These are phyloP conservation scores for Siniperca knerii DNA, from an alignment of 2,113 vertebrate species.

Conservation along the genomic window DNA sequence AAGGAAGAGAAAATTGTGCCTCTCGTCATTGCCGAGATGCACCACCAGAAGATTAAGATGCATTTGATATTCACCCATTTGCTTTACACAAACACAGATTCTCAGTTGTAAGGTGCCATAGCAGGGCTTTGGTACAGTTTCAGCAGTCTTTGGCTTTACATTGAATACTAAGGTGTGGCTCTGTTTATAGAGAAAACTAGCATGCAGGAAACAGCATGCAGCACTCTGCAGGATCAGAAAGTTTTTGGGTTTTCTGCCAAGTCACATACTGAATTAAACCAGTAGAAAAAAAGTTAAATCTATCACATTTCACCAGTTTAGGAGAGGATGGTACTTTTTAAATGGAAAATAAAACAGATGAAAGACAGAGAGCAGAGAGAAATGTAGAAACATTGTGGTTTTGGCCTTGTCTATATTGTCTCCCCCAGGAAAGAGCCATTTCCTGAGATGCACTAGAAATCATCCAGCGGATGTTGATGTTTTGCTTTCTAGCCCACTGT, in stretches of 20 bases:
- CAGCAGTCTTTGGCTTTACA: conserved; percentile 21
- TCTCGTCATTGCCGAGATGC: not conserved
- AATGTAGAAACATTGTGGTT: conserved; percentile 31
- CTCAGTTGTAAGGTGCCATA: not conserved
- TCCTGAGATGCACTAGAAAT: conserved; percentile 66
- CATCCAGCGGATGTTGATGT: conserved; percentile 74
- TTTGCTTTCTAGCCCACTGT: conserved; percentile 60
- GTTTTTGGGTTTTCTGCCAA: conserved; percentile 11
- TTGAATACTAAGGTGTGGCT: conserved; percentile 38
- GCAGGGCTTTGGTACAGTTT: not conserved
- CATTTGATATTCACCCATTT: not conserved
- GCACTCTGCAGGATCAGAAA: conserved; percentile 22
- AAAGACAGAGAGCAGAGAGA: not conserved
- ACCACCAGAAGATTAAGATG: not conserved
- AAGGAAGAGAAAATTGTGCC: not conserved
- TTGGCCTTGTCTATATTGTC: conserved; percentile 14
- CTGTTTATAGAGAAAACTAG: conserved; percentile 47
- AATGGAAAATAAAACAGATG: not conserved
- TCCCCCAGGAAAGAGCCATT: conserved; percentile 70
- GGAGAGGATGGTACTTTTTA: conserved; percentile 6
- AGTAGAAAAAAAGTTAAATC: not conserved
- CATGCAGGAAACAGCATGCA: conserved; percentile 25
- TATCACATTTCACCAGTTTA: conserved; percentile 17
- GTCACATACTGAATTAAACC: conserved; percentile 20
- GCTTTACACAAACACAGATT: conserved; percentile 16